A percentile compares a stretch with the other conserved stretches of the same genome.
Conservation (phyloP, 2,797 vertebrate genomes). For the Pantherophis alleghaniensis region DNA sequence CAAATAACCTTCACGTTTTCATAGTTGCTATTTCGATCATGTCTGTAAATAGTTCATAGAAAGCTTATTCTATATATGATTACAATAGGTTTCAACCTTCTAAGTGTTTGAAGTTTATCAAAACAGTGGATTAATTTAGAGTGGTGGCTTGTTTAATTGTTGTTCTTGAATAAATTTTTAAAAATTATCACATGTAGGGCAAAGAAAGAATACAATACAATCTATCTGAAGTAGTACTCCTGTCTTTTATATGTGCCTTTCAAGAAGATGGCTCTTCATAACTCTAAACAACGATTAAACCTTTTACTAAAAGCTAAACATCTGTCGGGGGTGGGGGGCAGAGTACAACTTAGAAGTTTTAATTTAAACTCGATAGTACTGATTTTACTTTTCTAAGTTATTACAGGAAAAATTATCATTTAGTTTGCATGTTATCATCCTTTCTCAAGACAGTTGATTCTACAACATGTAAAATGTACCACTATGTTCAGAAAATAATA, state of each 20-base stretch:
- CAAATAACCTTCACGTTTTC: slow-evolving; percentile 37
- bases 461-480: not conserved
- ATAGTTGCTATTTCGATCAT: slow-evolving; percentile 38
- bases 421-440: not conserved
- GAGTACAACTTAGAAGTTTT: not conserved
- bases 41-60: slow-evolving; percentile 32
- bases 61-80: slow-evolving; percentile 5
- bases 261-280: not conserved
- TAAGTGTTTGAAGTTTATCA: slow-evolving; percentile 16
- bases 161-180: not conserved
- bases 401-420: not conserved
- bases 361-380: not conserved
- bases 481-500: not conserved
- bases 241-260: not conserved
- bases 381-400: not conserved
- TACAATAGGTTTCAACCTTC: slow-evolving; percentile 39
- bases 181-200: slow-evolving; percentile 12
- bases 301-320: not conserved
- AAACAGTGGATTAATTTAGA: slow-evolving; percentile 26
- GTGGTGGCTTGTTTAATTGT: not conserved
- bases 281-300: not conserved
- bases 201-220: not conserved
- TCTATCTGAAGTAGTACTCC: not conserved
- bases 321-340: not conserved
- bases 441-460: not conserved